phyloP scores from a whole-genome alignment of 2,113 vertebrate species.

The Calonectris borealis region DNA sequence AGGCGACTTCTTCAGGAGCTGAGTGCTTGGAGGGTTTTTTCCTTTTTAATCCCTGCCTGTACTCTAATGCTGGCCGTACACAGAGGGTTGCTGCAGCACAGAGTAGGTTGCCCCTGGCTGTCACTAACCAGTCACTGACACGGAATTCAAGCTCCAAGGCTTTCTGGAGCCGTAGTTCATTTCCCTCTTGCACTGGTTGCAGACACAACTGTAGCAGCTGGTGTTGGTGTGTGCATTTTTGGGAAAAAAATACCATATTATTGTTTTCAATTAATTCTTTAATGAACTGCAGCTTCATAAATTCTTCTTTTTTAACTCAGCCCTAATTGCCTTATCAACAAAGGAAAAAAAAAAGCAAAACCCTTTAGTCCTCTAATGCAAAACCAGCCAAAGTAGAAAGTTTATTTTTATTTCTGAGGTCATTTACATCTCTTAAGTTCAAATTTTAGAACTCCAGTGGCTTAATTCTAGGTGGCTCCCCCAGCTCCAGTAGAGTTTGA shows the following conservation, averaged over 20 bases:
- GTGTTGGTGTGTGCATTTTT: background rate
- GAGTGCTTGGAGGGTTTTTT: background rate
- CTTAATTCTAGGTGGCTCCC: background rate
- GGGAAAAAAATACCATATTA: background rate
- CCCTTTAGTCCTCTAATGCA: slow-evolving; percentile 2
- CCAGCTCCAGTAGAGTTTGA: background rate
- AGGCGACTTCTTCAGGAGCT: background rate
- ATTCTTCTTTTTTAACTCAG: background rate
- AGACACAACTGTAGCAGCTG: background rate
- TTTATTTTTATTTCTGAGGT: slow-evolving; percentile 55
- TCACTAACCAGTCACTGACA: background rate
- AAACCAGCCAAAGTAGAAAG: slow-evolving; percentile 40
- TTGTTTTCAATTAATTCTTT: background rate
- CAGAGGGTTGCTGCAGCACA: background rate
- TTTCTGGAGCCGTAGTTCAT: background rate
- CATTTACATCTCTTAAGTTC: slow-evolving; percentile 43
- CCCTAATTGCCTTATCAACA: background rate
- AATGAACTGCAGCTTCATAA: background rate
- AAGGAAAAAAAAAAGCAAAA: background rate
- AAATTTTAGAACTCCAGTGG: slow-evolving; percentile 6
- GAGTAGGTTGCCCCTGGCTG: background rate
- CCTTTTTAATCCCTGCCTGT: background rate
- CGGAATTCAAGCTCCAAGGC: background rate
- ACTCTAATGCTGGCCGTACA: background rate
- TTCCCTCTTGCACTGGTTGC: background rate